Evolutionary conservation across 1,140 invertebrate genomes (phyloP).

Genomic region (Drosophila kurseongensis): DNA sequence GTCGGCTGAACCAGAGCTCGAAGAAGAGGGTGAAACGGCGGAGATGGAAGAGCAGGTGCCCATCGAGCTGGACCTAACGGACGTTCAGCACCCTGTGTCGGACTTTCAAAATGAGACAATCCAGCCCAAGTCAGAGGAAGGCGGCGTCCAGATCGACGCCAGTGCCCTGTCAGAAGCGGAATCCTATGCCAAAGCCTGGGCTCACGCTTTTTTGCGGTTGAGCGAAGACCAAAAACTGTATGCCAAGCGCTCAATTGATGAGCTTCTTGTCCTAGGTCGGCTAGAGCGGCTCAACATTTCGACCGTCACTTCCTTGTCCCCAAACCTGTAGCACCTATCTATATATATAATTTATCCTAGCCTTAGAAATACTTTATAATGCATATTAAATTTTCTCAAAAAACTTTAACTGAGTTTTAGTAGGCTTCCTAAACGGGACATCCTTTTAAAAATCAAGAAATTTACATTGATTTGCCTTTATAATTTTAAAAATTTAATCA

Average conservation of each 20-base stretch:
- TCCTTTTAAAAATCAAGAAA: too few relatives aligned
- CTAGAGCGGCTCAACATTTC: constrained; percentile 61
- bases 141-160: constrained; percentile 33
- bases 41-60: constrained; percentile 35
- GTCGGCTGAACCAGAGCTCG: constrained; percentile 29
- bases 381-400: not conserved
- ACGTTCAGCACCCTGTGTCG: constrained; percentile 11
- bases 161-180: constrained; percentile 63
- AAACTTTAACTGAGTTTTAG: not conserved
- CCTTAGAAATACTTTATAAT: not conserved
- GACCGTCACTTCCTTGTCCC: constrained; percentile 62
- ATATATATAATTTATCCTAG: not conserved
- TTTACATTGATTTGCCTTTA: too few relatives aligned
- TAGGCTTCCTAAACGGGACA: too few relatives aligned
- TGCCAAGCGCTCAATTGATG: constrained; percentile 71
- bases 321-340: constrained; percentile 51
- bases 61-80: constrained; percentile 42
- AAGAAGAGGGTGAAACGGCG: not conserved
- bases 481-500: too few relatives aligned
- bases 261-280: constrained; percentile 61
- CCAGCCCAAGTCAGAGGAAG: constrained; percentile 2
- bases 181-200: constrained; percentile 67
- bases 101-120: constrained; percentile 23
- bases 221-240: constrained; percentile 73
- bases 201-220: constrained; percentile 67